phyloP scores from a whole-genome alignment of 2,888 invertebrate genomes.

The Adelognathus sp. region DNA sequence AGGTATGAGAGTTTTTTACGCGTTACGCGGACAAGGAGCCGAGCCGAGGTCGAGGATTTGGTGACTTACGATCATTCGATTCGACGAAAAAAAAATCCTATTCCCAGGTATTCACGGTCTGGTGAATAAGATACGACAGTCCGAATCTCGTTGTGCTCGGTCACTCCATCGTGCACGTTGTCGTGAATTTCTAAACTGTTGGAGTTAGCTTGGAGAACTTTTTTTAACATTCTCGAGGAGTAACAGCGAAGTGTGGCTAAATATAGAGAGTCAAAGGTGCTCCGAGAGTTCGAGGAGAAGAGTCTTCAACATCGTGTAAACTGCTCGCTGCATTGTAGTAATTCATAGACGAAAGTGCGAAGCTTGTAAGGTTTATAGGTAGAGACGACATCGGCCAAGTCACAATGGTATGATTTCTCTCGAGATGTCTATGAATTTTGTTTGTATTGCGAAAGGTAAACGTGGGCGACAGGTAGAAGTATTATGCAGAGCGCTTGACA shows the following conservation, averaged over 20 bases:
- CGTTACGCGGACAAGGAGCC: background rate
- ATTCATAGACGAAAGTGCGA: slow-evolving; percentile 49
- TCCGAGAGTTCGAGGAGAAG: slow-evolving; percentile 9
- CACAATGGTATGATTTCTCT: slow-evolving; percentile 33
- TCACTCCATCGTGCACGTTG: slow-evolving; percentile 18
- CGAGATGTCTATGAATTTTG: slow-evolving; percentile 49
- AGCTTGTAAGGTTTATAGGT: slow-evolving; percentile 13
- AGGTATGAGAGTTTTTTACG: slow-evolving; percentile 51
- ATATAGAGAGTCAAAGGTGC: slow-evolving; percentile 21
- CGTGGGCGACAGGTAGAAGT: background rate
- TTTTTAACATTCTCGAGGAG: slow-evolving; percentile 23
- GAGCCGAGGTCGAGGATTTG: slow-evolving; percentile 39
- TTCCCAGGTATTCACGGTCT: slow-evolving; percentile 3
- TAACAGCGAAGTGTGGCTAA: slow-evolving; percentile 30
- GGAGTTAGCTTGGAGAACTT: no score
- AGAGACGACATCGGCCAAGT: slow-evolving; percentile 8
- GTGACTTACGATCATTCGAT: slow-evolving; percentile 37
- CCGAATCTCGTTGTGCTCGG: slow-evolving; percentile 25
- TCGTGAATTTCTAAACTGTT: slow-evolving; percentile 37
- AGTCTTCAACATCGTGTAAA: slow-evolving; percentile 32
- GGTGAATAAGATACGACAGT: slow-evolving; percentile 24
- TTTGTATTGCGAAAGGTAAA: slow-evolving; percentile 44
- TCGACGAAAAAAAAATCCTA: background rate
- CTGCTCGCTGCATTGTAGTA: slow-evolving; percentile 36
- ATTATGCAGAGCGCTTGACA: slow-evolving; percentile 39